Conservation (phyloP, 2,888 invertebrate species). For the Drosophila lacicola region DNA sequence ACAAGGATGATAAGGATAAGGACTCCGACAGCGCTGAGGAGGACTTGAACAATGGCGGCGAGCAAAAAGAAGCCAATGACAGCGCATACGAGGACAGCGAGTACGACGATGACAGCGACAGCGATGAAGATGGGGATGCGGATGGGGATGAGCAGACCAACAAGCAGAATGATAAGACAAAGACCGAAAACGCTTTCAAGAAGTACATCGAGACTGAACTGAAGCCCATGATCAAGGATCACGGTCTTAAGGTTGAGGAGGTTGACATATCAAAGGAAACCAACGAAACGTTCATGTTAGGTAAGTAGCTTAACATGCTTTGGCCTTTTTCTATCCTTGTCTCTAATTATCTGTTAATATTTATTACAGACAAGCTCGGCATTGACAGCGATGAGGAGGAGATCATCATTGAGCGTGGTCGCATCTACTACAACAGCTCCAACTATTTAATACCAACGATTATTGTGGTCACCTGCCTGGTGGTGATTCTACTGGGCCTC, state of each 20-base stretch:
- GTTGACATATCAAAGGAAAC: conserved; percentile 81
- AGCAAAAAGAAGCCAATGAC: conserved; percentile 78
- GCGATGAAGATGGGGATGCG: conserved; percentile 48
- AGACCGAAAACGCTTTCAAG: conserved; percentile 24
- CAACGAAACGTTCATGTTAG: conserved; percentile 78
- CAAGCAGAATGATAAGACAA: conserved; percentile 51
- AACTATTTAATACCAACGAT: conserved; percentile 87
- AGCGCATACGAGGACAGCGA: conserved; percentile 51
- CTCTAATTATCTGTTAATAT: background rate
- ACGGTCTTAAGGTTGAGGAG: conserved; percentile 81
- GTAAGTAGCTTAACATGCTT: conserved; percentile 58
- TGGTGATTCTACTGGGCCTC: conserved; percentile 86
- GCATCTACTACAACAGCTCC: conserved; percentile 85
- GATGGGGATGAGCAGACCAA: conserved; percentile 56
- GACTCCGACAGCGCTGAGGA: conserved; percentile 64
- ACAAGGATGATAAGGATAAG: conserved; percentile 39
- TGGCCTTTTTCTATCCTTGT: no score
- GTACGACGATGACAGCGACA: conserved; percentile 68
- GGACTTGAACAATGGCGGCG: conserved; percentile 75
- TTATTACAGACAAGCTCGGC: conserved; percentile 77
- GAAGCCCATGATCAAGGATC: conserved; percentile 71
- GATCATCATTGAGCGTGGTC: conserved; percentile 84
- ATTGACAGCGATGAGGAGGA: conserved; percentile 79
- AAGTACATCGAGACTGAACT: conserved; percentile 52
- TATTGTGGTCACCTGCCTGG: conserved; percentile 87